Evolutionary conservation across 1,140 invertebrate species (phyloP).

Genomic region (Dicyema japonicum): DNA sequence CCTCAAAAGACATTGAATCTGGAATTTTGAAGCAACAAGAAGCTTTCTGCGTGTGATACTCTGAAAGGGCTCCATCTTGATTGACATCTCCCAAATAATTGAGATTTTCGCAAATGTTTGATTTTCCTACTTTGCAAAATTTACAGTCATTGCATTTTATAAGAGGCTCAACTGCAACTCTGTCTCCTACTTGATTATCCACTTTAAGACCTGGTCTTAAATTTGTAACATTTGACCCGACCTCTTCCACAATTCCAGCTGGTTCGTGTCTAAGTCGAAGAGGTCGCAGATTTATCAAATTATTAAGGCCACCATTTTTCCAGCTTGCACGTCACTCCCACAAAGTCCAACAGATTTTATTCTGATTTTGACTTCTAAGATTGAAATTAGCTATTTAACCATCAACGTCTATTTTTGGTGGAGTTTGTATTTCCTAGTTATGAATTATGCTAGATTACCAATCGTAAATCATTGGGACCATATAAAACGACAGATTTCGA

Average conservation of each 20-base stretch:
- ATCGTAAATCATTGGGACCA: too few relatives aligned
- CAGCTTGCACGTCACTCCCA: constrained; percentile 69
- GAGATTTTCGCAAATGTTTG: constrained; percentile 55
- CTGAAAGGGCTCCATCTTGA: constrained; percentile 39
- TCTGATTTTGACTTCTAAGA: constrained; percentile 42
- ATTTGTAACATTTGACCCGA: constrained; percentile 11
- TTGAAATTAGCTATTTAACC: neutral
- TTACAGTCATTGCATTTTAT: constrained; percentile 47
- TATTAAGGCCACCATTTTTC: constrained; percentile 34
- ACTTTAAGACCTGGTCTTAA: constrained; percentile 10
- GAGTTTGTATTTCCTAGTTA: too few relatives aligned
- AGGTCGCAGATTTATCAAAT: constrained; percentile 13
- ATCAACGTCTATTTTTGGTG: neutral
- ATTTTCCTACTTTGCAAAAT: constrained; percentile 47
- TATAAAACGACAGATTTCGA: too few relatives aligned
- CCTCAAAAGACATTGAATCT: constrained; percentile 49
- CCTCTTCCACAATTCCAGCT: constrained; percentile 11
- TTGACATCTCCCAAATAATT: constrained; percentile 57
- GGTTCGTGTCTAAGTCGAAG: constrained; percentile 17
- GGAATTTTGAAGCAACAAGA: constrained; percentile 72
- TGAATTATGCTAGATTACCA: too few relatives aligned
- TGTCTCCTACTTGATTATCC: constrained; percentile 31
- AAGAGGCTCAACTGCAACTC: constrained; percentile 65
- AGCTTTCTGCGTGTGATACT: constrained; percentile 51
- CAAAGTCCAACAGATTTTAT: constrained; percentile 74